These are phyloP conservation scores for Boloria selene DNA, from an alignment of 2,888 invertebrate species.

Conservation along the genomic window DNA sequence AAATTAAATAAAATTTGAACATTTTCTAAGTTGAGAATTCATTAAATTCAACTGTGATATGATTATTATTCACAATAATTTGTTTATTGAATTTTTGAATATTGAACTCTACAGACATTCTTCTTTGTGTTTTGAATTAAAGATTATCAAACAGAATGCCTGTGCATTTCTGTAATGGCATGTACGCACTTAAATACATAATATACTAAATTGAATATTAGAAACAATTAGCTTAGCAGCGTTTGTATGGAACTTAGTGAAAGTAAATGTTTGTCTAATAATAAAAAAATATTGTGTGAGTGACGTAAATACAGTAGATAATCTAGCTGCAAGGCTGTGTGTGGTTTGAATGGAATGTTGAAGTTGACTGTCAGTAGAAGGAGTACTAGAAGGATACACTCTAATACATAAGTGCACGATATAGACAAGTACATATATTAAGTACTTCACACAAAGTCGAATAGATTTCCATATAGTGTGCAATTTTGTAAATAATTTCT, in stretches of 20 bases:
- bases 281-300: no score
- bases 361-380: conserved; percentile 43
- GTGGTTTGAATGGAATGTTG: conserved; percentile 39
- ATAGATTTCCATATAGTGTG: conserved; percentile 53
- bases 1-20: not conserved
- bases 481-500: conserved; percentile 62
- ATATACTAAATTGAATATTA: not conserved
- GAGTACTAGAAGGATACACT: no score
- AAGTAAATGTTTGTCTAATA: no score
- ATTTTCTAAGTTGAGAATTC: conserved; percentile 22
- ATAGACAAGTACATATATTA: conserved; percentile 18
- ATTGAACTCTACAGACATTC: not conserved
- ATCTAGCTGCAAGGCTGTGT: not conserved
- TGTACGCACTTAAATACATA: conserved; percentile 2
- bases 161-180: not conserved
- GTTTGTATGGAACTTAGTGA: not conserved
- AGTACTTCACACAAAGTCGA: conserved; percentile 16
- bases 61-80: conserved; percentile 46
- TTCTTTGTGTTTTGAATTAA: conserved; percentile 3
- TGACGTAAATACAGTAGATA: no score
- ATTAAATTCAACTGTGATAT: conserved; percentile 63
- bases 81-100: conserved; percentile 7
- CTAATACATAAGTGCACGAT: conserved; percentile 23
- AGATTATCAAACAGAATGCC: conserved; percentile 3
- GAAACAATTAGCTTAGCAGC: not conserved